Conservation (phyloP, 2,797 vertebrate genomes). For the Propithecus deckenii region DNA sequence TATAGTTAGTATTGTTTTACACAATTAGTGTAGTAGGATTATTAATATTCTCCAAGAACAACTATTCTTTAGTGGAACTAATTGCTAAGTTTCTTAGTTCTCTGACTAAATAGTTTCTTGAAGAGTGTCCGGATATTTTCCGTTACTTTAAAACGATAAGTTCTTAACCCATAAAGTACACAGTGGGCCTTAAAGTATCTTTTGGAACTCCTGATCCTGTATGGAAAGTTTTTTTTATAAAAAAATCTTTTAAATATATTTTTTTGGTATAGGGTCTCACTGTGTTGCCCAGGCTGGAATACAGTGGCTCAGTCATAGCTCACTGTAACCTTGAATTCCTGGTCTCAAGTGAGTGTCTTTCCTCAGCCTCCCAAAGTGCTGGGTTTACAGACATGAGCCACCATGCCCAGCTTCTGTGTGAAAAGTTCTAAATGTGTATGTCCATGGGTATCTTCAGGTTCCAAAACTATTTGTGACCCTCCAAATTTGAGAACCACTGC, state of each 20-base stretch:
- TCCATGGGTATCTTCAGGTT: neutral
- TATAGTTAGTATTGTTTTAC: neutral
- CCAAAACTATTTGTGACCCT: neutral
- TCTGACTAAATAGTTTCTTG: neutral
- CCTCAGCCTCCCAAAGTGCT: neutral
- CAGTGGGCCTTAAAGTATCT: neutral
- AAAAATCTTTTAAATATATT: no score
- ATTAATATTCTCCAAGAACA: neutral
- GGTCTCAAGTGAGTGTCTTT: neutral
- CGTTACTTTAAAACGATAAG: neutral
- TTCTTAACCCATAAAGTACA: neutral
- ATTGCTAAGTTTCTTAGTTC: constrained; percentile 18
- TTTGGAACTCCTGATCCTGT: neutral
- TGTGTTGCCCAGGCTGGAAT: neutral
- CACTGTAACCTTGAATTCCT: neutral
- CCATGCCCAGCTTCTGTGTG: no score
- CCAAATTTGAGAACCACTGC: no score
- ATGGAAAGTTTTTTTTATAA: neutral
- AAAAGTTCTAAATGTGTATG: neutral
- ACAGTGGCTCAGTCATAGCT: neutral
- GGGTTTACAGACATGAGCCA: neutral
- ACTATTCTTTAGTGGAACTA: neutral
- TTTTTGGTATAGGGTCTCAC: neutral
- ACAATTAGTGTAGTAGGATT: neutral
- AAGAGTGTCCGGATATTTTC: neutral